phyloP scores from a whole-genome alignment of 2,888 invertebrate species.

The Cephonodes hylas region DNA sequence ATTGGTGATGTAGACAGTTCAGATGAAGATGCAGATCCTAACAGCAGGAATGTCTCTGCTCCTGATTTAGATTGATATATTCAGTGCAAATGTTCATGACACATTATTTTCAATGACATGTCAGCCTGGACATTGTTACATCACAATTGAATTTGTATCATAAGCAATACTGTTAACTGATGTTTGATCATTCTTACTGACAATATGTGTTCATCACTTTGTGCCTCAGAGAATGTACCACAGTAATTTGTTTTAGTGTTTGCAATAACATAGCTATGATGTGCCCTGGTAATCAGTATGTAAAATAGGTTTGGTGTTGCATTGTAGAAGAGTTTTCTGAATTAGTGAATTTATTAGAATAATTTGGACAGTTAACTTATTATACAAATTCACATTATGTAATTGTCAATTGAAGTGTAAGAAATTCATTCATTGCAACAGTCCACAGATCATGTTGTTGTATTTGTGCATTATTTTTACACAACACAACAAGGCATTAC shows the following conservation, averaged over 20 bases:
- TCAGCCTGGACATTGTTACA: slow-evolving; percentile 27
- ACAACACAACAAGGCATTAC: background rate
- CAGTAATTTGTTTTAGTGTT: background rate
- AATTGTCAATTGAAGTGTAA: background rate
- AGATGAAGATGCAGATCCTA: slow-evolving; percentile 79
- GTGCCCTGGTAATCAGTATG: background rate
- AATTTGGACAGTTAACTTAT: background rate
- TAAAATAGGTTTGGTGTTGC: background rate
- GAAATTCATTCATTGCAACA: background rate
- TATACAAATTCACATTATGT: background rate
- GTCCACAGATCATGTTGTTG: background rate
- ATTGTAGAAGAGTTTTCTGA: background rate
- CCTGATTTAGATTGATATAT: slow-evolving; percentile 75
- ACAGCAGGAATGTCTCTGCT: slow-evolving; percentile 47
- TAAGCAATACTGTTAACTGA: background rate
- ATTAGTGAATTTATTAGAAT: background rate
- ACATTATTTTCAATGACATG: slow-evolving; percentile 33
- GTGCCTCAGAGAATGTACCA: background rate
- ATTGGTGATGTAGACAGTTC: slow-evolving; percentile 83
- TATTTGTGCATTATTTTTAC: background rate
- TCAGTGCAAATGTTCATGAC: slow-evolving; percentile 28
- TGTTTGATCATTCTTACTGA: background rate
- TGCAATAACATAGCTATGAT: background rate
- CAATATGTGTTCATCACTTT: background rate
- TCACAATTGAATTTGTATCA: slow-evolving; percentile 3